phyloP scores from a whole-genome alignment of 2,888 invertebrate genomes.

The Drosophila flavopinicola region DNA sequence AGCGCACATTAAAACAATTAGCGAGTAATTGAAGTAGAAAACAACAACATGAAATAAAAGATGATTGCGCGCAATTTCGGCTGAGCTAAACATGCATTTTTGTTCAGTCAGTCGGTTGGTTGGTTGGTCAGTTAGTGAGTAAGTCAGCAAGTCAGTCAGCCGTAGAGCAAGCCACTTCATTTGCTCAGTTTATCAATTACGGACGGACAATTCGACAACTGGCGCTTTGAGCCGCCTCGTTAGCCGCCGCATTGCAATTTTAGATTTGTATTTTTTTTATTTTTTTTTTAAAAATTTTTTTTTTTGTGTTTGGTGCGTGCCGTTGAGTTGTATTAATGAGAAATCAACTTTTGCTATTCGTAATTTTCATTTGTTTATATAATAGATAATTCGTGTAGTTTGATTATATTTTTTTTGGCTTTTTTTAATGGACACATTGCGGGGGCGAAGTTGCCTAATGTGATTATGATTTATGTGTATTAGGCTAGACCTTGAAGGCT shows the following conservation, averaged over 20 bases:
- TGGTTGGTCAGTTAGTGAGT: slow-evolving; percentile 19
- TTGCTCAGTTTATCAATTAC: slow-evolving; percentile 75
- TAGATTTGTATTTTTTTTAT: background rate
- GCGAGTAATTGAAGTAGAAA: slow-evolving; percentile 54
- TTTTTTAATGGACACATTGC: slow-evolving; percentile 57
- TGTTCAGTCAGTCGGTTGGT: slow-evolving; percentile 31
- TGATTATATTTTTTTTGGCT: slow-evolving; percentile 10
- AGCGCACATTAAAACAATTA: slow-evolving; percentile 62
- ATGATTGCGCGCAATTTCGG: slow-evolving; percentile 24
- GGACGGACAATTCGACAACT: slow-evolving; percentile 43
- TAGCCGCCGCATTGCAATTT: slow-evolving; percentile 47
- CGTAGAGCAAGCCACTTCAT: slow-evolving; percentile 45
- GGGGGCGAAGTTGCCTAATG: slow-evolving; percentile 60
- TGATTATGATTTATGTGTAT: slow-evolving; percentile 73
- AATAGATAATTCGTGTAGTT: slow-evolving; percentile 51
- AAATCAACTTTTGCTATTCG: slow-evolving; percentile 63
- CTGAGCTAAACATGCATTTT: slow-evolving; percentile 43
- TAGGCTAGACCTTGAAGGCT: slow-evolving; percentile 54
- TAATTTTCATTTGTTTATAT: slow-evolving; percentile 55
- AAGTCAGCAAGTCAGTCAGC: slow-evolving; percentile 23
- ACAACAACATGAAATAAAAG: slow-evolving; percentile 32
- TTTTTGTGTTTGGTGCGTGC: slow-evolving; percentile 40
- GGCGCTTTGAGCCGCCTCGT: slow-evolving; percentile 68
- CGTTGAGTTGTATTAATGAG: slow-evolving; percentile 49
- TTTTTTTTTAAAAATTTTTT: background rate